A percentile compares a stretch with the other conserved stretches of the same genome.
phyloP scores from a whole-genome alignment of 2,888 invertebrate genomes.

The Melikaiella ostensackeni region DNA sequence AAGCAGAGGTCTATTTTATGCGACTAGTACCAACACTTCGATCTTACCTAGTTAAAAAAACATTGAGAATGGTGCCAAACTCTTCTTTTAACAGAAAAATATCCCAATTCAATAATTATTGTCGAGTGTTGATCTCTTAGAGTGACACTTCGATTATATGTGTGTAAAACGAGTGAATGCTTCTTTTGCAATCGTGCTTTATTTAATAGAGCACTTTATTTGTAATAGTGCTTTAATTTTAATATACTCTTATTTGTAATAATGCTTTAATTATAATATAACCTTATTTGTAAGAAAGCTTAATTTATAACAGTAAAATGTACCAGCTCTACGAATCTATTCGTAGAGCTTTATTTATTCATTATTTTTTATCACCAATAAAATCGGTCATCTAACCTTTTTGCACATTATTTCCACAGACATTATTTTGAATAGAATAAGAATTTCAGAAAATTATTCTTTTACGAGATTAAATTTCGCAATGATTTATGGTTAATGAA shows the following conservation, averaged over 20 bases:
- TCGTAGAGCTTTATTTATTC: neutral
- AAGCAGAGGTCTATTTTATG: neutral
- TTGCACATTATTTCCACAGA: neutral
- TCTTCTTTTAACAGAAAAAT: constrained; percentile 47
- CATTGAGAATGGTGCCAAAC: constrained; percentile 56
- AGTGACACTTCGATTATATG: neutral
- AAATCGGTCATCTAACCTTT: constrained; percentile 12
- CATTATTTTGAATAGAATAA: constrained; percentile 13
- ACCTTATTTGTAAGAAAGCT: neutral
- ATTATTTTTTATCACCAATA: neutral
- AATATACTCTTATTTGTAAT: neutral
- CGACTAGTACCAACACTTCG: too few species aligned
- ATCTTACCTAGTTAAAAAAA: neutral
- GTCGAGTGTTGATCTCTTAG: neutral
- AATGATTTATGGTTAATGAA: neutral
- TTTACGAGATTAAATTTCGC: constrained; percentile 14
- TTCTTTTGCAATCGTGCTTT: neutral
- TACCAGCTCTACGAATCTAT: neutral
- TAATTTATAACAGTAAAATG: neutral
- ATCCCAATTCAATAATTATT: constrained; percentile 28
- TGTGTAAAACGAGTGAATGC: neutral
- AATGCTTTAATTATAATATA: neutral
- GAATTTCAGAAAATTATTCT: neutral
- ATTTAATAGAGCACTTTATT: neutral
- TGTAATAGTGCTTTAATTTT: neutral